phyloP scores from a whole-genome alignment of 2,888 invertebrate genomes.

The Cylloceria caligata region DNA sequence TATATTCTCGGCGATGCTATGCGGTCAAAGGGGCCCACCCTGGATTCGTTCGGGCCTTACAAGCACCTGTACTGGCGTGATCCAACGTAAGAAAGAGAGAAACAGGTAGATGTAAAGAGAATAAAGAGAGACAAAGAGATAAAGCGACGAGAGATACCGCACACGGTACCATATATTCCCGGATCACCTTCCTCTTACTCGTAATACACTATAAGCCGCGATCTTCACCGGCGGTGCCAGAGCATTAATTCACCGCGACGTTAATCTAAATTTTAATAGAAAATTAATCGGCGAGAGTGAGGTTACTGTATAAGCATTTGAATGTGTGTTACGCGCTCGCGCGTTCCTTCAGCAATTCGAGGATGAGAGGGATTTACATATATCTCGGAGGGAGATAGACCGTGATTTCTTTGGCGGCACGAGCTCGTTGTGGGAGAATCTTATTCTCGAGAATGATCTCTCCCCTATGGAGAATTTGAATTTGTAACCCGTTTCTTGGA shows the following conservation, averaged over 20 bases:
- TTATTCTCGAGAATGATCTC: conserved; percentile 46
- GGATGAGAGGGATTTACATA: conserved; percentile 41
- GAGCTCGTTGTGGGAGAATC: conserved; percentile 29
- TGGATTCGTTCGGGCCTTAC: conserved; percentile 35
- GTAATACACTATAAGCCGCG: conserved; percentile 44
- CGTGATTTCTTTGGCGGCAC: conserved; percentile 52
- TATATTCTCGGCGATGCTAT: conserved; percentile 7
- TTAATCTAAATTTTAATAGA: conserved; percentile 70
- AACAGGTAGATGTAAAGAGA: conserved; percentile 14
- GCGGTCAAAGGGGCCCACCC: conserved; percentile 33
- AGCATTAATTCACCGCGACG: conserved; percentile 61
- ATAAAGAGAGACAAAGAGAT: conserved; percentile 24
- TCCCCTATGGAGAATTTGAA: background rate
- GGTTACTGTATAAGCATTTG: conserved; percentile 8
- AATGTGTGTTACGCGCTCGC: conserved; percentile 36
- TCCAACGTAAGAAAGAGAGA: background rate
- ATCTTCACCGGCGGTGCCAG: conserved; percentile 42
- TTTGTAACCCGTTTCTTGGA: conserved; percentile 48
- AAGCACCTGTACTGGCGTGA: conserved; percentile 42
- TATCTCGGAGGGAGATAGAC: conserved; percentile 18
- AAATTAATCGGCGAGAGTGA: conserved; percentile 56
- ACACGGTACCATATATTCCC: conserved; percentile 2
- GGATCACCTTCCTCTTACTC: conserved; percentile 34
- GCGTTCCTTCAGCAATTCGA: conserved; percentile 46
- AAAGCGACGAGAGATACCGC: conserved; percentile 44